Evolutionary conservation across 2,888 invertebrate genomes (phyloP).

Genomic region (Sycophila texana): DNA sequence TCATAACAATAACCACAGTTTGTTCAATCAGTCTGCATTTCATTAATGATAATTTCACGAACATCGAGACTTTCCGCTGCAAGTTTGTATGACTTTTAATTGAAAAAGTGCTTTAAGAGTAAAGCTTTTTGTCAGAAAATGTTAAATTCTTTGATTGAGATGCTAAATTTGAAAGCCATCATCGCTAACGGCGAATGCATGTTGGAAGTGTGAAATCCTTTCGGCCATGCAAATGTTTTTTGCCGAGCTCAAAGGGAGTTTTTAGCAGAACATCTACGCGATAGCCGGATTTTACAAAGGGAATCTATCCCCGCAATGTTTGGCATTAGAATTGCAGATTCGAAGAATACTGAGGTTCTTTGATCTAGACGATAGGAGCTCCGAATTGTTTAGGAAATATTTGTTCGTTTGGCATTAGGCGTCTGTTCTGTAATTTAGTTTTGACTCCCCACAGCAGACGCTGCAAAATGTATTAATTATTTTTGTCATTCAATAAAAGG

Average conservation of each 20-base stretch:
- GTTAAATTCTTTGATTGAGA: slow-evolving; percentile 17
- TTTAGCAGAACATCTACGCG: slow-evolving; percentile 19
- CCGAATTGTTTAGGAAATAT: slow-evolving; percentile 41
- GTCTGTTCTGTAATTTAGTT: slow-evolving; percentile 15
- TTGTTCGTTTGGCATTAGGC: slow-evolving; percentile 14
- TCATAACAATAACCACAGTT: not conserved
- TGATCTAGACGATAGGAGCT: slow-evolving; percentile 40
- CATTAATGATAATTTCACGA: not conserved
- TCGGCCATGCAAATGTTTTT: slow-evolving; percentile 43
- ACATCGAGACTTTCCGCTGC: not conserved
- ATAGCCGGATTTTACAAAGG: slow-evolving; percentile 45
- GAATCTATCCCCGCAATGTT: slow-evolving; percentile 38
- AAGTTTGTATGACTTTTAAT: too few relatives aligned
- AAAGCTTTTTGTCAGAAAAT: not conserved
- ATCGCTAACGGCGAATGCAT: slow-evolving; percentile 8
- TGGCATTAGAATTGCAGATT: slow-evolving; percentile 52
- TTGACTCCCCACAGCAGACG: not conserved
- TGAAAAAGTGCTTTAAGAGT: not conserved
- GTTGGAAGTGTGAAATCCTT: slow-evolving; percentile 39
- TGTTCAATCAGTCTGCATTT: not conserved
- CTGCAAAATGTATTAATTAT: not conserved
- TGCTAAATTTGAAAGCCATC: slow-evolving; percentile 26
- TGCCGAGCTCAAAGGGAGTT: slow-evolving; percentile 37
- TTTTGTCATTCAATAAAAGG: not conserved
- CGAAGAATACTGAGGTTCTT: slow-evolving; percentile 36